phyloP scores from a whole-genome alignment of 2,113 vertebrate genomes.

The Motacilla alba region DNA sequence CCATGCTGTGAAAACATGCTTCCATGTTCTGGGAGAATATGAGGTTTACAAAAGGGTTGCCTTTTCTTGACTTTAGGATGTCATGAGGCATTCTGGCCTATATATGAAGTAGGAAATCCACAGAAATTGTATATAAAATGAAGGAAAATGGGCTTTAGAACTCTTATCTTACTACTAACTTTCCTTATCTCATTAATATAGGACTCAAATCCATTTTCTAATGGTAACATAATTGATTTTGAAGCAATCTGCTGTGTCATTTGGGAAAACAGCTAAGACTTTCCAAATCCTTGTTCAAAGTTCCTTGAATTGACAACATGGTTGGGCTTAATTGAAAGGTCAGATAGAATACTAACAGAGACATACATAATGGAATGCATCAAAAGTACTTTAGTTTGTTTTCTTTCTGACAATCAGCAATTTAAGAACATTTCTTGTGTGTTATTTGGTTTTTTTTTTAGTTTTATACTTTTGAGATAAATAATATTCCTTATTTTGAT shows the following conservation, averaged over 20 bases:
- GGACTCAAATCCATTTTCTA: not conserved
- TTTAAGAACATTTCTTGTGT: not conserved
- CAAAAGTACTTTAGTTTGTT: not conserved
- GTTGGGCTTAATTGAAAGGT: not conserved
- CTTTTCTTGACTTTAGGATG: not conserved
- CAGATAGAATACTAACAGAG: not conserved
- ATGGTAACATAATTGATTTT: not conserved
- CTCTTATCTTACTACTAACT: not conserved
- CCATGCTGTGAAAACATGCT: not conserved
- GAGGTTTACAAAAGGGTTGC: not conserved
- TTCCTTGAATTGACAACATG: not conserved
- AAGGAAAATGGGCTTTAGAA: not conserved
- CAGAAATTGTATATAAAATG: not conserved
- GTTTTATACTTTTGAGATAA: not conserved
- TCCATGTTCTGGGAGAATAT: not conserved
- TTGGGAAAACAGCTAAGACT: slow-evolving; percentile 36
- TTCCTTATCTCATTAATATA: not conserved
- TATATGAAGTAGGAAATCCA: not conserved
- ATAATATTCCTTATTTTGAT: not conserved
- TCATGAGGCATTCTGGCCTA: not conserved
- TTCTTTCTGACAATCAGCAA: not conserved
- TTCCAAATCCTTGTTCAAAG: slow-evolving; percentile 36
- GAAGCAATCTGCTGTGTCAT: not conserved
- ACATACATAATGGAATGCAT: not conserved
- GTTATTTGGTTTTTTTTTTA: not conserved